Percentiles rank a stretch among this genome's conserved stretches.
These are phyloP conservation scores for Euclidia mi DNA, from an alignment of 2,888 invertebrate species.

Conservation along the genomic window DNA sequence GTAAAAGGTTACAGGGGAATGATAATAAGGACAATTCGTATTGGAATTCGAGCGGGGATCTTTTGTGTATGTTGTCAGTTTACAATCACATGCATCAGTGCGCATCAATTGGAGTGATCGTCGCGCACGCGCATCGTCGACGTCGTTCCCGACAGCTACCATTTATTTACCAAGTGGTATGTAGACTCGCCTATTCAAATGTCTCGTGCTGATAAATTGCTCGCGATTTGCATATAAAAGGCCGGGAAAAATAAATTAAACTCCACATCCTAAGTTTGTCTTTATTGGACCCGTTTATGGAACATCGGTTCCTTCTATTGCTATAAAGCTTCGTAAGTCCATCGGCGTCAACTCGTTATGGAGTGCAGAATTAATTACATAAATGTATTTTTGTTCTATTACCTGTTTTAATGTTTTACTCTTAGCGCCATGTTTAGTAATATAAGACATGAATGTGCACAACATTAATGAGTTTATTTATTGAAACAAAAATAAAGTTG, in stretches of 20 bases:
- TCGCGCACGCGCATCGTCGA: slow-evolving; percentile 48
- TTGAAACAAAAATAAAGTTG: too few relatives aligned
- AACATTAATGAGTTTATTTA: too few relatives aligned
- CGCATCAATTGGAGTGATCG: slow-evolving; percentile 59
- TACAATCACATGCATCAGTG: slow-evolving; percentile 63
- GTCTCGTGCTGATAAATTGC: slow-evolving; percentile 85
- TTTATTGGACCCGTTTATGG: slow-evolving; percentile 68
- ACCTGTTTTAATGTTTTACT: not conserved
- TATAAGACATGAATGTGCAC: too few relatives aligned
- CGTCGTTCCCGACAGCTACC: slow-evolving; percentile 54
- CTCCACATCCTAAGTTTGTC: slow-evolving; percentile 70
- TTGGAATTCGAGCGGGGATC: slow-evolving; percentile 43
- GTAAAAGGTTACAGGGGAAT: slow-evolving; percentile 44
- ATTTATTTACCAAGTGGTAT: slow-evolving; percentile 68
- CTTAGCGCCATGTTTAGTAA: too few relatives aligned
- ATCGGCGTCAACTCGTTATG: slow-evolving; percentile 35
- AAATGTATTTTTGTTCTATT: slow-evolving; percentile 25
- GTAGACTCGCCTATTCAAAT: slow-evolving; percentile 80
- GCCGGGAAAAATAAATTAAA: slow-evolving; percentile 70
- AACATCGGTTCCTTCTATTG: slow-evolving; percentile 56
- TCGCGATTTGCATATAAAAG: slow-evolving; percentile 84
- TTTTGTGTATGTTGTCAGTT: slow-evolving; percentile 55
- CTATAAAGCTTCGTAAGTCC: slow-evolving; percentile 49
- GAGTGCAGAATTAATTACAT: slow-evolving; percentile 22
- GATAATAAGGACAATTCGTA: slow-evolving; percentile 48